Percentiles rank a stretch among this genome's conserved stretches.
phyloP scores from a whole-genome alignment of 2,888 invertebrate species.

The Atethmia centrago region DNA sequence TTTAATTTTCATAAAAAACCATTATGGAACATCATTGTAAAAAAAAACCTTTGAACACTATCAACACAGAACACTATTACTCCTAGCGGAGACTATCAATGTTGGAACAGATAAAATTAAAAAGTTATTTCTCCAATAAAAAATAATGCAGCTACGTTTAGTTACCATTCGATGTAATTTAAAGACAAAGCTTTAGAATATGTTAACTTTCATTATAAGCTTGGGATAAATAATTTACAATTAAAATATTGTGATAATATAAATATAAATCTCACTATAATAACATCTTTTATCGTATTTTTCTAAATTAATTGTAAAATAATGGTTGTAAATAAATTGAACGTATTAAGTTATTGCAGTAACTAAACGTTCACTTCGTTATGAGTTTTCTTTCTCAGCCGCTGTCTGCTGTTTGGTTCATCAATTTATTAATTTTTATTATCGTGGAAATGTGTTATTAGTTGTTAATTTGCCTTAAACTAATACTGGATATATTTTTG shows the following conservation, averaged over 20 bases:
- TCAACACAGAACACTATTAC: too few species aligned
- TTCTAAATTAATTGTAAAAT: not conserved
- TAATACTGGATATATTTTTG: constrained; percentile 47
- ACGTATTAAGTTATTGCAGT: constrained; percentile 40
- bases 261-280: not conserved
- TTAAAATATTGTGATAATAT: not conserved
- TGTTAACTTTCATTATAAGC: not conserved
- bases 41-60: constrained; percentile 5
- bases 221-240: not conserved
- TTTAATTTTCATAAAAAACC: not conserved
- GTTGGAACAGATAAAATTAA: constrained; percentile 1
- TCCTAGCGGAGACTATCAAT: too few species aligned
- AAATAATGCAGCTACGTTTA: constrained; percentile 34
- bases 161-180: constrained; percentile 1
- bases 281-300: not conserved
- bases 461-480: constrained; percentile 61
- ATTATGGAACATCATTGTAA: not conserved
- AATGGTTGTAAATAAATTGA: constrained; percentile 1
- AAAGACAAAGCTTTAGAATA: not conserved
- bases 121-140: constrained; percentile 5
- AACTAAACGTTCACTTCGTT: constrained; percentile 82
- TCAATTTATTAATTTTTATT: constrained; percentile 66
- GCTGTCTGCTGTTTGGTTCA: constrained; percentile 84
- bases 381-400: constrained; percentile 86
- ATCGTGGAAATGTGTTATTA: constrained; percentile 69